These are phyloP conservation scores for Chaunax sp. DNA, from an alignment of 2,797 vertebrate genomes.

Conservation along the genomic window DNA sequence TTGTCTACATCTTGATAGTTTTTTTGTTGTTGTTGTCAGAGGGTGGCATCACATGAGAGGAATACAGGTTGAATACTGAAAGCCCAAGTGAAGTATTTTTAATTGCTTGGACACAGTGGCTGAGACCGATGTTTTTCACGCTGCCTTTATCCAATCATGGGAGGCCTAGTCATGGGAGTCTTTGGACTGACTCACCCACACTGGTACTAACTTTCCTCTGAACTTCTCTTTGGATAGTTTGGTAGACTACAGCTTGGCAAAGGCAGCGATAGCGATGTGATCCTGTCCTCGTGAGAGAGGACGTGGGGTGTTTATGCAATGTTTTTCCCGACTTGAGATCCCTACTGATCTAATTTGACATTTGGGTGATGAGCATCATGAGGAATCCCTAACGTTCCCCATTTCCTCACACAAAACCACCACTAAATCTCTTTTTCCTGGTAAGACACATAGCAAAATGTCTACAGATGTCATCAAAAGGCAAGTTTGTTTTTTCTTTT, in stretches of 20 bases:
- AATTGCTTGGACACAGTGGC: not conserved
- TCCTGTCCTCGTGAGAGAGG: conserved; percentile 67
- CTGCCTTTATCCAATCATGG: conserved; percentile 61
- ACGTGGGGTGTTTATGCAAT: conserved; percentile 67
- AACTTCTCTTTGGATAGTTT: conserved; percentile 59
- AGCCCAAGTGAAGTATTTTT: not conserved
- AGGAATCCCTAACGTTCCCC: conserved; percentile 67
- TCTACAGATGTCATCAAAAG: conserved; percentile 28
- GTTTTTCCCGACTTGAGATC: conserved; percentile 57
- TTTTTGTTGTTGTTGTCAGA: not conserved
- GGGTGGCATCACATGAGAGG: not conserved
- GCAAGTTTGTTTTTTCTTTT: conserved; percentile 29
- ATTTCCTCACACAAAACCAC: conserved; percentile 62
- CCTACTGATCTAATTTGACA: conserved; percentile 78
- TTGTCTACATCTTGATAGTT: not conserved
- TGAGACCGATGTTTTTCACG: conserved; percentile 31
- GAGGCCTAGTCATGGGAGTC: conserved; percentile 72
- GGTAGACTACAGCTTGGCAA: conserved; percentile 61
- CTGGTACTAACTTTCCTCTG: conserved; percentile 56
- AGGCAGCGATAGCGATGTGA: conserved; percentile 57
- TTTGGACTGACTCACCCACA: conserved; percentile 71
- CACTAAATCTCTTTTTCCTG: not conserved
- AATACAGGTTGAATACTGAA: conserved; percentile 11
- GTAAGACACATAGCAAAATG: conserved; percentile 17
- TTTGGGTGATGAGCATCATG: conserved; percentile 78